Evolutionary conservation across 64 coral and sea anemone species (phyloP).

Genomic region (Hydrozoanthus tunicans): DNA sequence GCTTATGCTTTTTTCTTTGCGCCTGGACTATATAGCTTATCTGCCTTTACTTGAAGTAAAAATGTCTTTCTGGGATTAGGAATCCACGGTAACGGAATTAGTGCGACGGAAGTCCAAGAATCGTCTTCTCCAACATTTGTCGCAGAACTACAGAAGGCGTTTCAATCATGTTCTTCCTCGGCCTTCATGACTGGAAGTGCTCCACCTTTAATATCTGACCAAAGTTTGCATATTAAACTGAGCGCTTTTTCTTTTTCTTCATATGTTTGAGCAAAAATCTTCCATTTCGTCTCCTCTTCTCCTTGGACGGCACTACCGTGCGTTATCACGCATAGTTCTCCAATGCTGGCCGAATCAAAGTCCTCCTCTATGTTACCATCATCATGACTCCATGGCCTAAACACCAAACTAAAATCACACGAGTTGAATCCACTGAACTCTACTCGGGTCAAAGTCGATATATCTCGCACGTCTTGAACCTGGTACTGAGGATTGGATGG

Average conservation of each 20-base stretch:
- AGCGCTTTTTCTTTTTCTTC: slow-evolving; percentile 98
- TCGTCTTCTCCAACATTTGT: too few relatives aligned
- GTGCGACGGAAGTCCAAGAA: too few relatives aligned
- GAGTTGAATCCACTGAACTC: slow-evolving; percentile 96
- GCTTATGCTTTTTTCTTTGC: too few relatives aligned
- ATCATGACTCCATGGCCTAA: slow-evolving; percentile 42
- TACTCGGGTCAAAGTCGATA: slow-evolving; percentile 79
- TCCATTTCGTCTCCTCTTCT: slow-evolving; percentile 75
- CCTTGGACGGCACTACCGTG: slow-evolving; percentile 39
- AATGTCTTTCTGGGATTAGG: too few relatives aligned
- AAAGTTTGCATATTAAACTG: slow-evolving; percentile 85
- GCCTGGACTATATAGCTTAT: too few relatives aligned
- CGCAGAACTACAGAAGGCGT: too few relatives aligned
- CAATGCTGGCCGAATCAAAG: slow-evolving; percentile 91
- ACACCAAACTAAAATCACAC: slow-evolving; percentile 92
- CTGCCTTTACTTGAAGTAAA: too few relatives aligned
- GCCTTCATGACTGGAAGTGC: slow-evolving; percentile 91
- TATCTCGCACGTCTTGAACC: slow-evolving; percentile 78
- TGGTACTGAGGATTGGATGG: slow-evolving; percentile 81
- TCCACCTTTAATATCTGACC: slow-evolving; percentile 83
- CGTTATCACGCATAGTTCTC: slow-evolving; percentile 82
- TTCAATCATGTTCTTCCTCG: neutral
- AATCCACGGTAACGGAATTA: too few relatives aligned
- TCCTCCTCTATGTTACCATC: slow-evolving; percentile 47
- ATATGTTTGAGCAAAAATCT: slow-evolving; percentile 88